These are phyloP conservation scores for Dryomyza anilis DNA, from an alignment of 2,888 invertebrate genomes.

Conservation along the genomic window DNA sequence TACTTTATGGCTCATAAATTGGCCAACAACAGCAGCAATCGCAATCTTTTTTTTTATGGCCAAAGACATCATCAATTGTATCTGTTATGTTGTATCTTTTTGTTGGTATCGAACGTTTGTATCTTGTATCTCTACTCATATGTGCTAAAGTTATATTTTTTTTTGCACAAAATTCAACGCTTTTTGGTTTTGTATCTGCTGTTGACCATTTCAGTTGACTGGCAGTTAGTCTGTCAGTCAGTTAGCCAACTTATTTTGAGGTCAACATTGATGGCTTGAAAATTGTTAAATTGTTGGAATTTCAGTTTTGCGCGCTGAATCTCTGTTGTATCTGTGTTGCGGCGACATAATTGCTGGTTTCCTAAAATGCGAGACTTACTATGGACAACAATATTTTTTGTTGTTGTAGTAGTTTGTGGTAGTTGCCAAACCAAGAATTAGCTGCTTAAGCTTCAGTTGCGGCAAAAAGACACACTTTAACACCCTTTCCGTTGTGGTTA, in stretches of 20 bases:
- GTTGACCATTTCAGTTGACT: neutral
- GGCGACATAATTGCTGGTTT: slow-evolving; percentile 5
- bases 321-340: neutral
- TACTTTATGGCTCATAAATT: neutral
- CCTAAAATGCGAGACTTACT: too few relatives aligned
- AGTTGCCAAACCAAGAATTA: neutral
- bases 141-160: slow-evolving; percentile 8
- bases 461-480: neutral
- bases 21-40: neutral
- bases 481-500: neutral
- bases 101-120: too few relatives aligned
- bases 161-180: too few relatives aligned
- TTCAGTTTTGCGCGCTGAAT: too few relatives aligned
- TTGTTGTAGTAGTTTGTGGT: too few relatives aligned
- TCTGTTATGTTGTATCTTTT: neutral
- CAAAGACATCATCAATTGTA: neutral
- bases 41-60: neutral
- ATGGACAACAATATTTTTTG: too few relatives aligned
- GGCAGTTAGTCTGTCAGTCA: neutral
- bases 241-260: neutral
- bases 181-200: neutral
- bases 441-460: neutral
- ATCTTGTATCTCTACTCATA: too few relatives aligned
- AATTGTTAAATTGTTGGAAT: too few relatives aligned
- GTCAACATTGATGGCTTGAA: neutral